These are phyloP conservation scores for Drosophila setosimentum DNA, from an alignment of 2,888 invertebrate genomes.

Conservation along the genomic window DNA sequence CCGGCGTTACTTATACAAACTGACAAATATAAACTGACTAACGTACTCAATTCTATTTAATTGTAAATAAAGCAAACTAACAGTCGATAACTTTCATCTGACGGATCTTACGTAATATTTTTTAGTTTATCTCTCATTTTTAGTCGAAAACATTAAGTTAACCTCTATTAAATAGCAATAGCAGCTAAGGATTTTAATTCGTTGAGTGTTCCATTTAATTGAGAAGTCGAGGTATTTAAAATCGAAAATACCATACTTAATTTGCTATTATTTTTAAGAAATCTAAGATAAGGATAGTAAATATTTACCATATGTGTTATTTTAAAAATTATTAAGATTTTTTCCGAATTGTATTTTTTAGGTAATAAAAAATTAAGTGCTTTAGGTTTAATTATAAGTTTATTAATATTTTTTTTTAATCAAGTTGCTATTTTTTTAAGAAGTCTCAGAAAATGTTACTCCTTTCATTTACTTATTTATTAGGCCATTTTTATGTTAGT, in stretches of 20 bases:
- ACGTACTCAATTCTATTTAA: not conserved
- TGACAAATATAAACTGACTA: not conserved
- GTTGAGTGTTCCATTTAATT: not conserved
- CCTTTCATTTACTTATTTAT: not conserved
- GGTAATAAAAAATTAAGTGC: not conserved
- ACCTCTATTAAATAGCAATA: not conserved
- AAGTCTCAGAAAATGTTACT: not conserved
- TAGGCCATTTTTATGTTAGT: fast-evolving
- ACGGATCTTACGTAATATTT: not conserved
- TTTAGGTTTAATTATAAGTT: not conserved
- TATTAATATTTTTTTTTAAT: not conserved
- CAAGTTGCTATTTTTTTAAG: not conserved
- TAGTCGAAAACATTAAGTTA: not conserved
- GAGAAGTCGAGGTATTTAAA: no score
- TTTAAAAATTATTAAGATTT: not conserved
- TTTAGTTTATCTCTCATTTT: not conserved
- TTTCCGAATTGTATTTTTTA: fast-evolving
- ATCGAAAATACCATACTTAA: not conserved
- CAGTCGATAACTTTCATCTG: not conserved
- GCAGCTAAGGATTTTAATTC: not conserved
- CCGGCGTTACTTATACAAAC: slow-evolving; percentile 11
- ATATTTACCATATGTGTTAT: not conserved
- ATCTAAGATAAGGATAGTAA: not conserved
- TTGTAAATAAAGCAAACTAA: not conserved
- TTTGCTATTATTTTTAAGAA: not conserved